Conservation (phyloP, 2,888 invertebrate species). For the Drosophila subsilvestris region DNA sequence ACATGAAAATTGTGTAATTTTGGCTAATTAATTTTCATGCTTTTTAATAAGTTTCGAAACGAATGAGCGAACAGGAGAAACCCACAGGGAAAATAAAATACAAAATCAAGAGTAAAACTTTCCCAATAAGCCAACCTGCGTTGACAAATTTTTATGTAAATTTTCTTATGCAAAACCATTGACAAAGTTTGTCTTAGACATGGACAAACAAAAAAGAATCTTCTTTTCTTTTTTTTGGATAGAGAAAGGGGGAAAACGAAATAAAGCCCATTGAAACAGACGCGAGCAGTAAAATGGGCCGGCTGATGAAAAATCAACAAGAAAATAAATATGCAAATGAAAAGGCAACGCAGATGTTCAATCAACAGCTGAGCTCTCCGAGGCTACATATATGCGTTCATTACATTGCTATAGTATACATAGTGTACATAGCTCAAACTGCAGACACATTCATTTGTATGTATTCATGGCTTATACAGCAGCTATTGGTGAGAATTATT, state of each 20-base stretch:
- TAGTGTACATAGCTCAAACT: not conserved
- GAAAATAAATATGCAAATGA: conserved; percentile 51
- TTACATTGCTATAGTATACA: conserved; percentile 3
- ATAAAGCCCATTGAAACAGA: conserved; percentile 36
- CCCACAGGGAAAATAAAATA: conserved; percentile 21
- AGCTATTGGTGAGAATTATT: not conserved
- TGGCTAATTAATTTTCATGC: conserved; percentile 41
- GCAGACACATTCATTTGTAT: conserved; percentile 7
- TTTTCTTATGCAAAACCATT: conserved; percentile 63
- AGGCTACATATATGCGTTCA: conserved; percentile 4
- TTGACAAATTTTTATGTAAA: conserved; percentile 47
- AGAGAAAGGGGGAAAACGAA: conserved; percentile 13
- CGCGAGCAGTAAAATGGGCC: conserved; percentile 5
- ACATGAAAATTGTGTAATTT: conserved; percentile 24
- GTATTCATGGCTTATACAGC: not conserved
- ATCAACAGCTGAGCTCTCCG: conserved; percentile 42
- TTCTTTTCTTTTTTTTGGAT: too few species aligned
- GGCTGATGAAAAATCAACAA: conserved; percentile 34
- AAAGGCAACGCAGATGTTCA: conserved; percentile 49
- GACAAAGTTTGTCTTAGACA: conserved; percentile 58
- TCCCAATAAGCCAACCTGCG: conserved; percentile 3
- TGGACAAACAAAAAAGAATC: conserved; percentile 20
- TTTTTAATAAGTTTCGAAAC: conserved; percentile 17
- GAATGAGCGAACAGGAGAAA: not conserved
- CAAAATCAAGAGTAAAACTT: conserved; percentile 1